Percentiles rank a stretch among this genome's conserved stretches.
Evolutionary conservation across 30 jellyfish, hydroid and myxozoan genomes (phyloP).

Genomic region (Hydra vulgaris): DNA sequence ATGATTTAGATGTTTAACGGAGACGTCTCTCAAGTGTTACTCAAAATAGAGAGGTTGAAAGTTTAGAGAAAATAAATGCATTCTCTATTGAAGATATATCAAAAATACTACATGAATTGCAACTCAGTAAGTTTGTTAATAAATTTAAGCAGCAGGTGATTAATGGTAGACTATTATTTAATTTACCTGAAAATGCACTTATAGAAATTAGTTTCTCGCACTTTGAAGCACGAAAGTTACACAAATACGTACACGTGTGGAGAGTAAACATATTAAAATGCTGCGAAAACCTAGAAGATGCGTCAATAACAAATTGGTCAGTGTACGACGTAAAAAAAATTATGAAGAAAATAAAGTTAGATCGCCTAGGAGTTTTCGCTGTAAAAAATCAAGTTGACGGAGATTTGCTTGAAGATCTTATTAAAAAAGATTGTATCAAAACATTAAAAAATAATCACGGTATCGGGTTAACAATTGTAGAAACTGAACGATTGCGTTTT

Average conservation of each 20-base stretch:
- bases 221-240: neutral
- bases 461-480: too few species aligned
- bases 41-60: neutral
- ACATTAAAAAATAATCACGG: neutral
- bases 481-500: too few species aligned
- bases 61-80: neutral
- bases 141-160: neutral
- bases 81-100: neutral
- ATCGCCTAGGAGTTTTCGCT: neutral
- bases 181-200: neutral
- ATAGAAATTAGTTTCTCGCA: neutral
- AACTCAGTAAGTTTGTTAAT: neutral
- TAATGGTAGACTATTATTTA: neutral
- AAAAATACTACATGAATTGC: neutral
- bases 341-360: neutral
- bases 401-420: neutral
- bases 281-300: neutral
- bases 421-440: neutral
- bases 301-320: neutral
- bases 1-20: too few species aligned
- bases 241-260: neutral
- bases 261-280: neutral
- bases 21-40: too few species aligned
- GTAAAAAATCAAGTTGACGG: neutral
- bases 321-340: neutral